Evolutionary conservation across 2,888 invertebrate genomes (phyloP).

Genomic region (Limnephilus auricula): DNA sequence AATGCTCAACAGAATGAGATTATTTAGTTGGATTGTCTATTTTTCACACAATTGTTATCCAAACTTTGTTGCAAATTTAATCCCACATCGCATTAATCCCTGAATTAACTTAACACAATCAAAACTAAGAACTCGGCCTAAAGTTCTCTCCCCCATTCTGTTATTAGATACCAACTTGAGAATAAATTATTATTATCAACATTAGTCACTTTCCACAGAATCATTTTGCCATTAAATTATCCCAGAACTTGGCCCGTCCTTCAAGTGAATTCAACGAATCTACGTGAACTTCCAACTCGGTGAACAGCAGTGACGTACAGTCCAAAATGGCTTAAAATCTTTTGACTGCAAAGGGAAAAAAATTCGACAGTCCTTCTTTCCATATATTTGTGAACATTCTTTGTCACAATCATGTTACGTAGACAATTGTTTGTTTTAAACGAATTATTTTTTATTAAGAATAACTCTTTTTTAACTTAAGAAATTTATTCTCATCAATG

Average conservation of each 20-base stretch:
- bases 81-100: background rate
- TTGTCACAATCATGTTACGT: too few relatives aligned
- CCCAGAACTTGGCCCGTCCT: background rate
- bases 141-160: background rate
- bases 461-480: too few relatives aligned
- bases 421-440: too few relatives aligned
- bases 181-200: background rate
- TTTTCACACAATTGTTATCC: background rate
- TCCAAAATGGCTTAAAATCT: too few relatives aligned
- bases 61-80: background rate
- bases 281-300: background rate
- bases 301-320: too few relatives aligned
- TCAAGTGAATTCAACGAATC: background rate
- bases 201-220: conserved; percentile 2
- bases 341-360: too few relatives aligned
- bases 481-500: too few relatives aligned
- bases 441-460: too few relatives aligned
- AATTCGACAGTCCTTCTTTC: too few relatives aligned
- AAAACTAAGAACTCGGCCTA: background rate
- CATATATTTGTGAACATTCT: too few relatives aligned
- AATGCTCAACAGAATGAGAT: background rate
- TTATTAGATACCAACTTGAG: background rate
- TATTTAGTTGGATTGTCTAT: background rate
- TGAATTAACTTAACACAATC: background rate
- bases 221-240: background rate